A percentile compares a stretch with the other conserved stretches of the same genome.
Conservation (phyloP, 1,140 invertebrate genomes). For the Drosophila pseudoobscura region DNA sequence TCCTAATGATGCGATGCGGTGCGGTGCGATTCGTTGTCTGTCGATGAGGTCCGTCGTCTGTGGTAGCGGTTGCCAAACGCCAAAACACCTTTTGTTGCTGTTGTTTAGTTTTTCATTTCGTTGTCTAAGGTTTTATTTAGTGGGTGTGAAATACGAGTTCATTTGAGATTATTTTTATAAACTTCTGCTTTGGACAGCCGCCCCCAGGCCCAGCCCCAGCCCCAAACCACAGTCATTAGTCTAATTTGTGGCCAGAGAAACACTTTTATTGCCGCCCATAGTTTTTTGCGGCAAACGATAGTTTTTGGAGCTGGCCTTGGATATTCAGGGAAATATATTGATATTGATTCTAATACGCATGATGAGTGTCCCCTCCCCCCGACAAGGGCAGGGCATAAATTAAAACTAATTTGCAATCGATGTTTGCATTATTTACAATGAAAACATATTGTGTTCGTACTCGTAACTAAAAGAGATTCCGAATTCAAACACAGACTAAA, state of each 20-base stretch:
- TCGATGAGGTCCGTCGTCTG: slow-evolving; percentile 19
- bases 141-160: slow-evolving; percentile 70
- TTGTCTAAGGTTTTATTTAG: slow-evolving; percentile 56
- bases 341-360: slow-evolving; percentile 10
- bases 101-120: slow-evolving; percentile 34
- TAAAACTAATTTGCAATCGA: slow-evolving; percentile 63
- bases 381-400: slow-evolving; percentile 47
- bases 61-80: slow-evolving; percentile 59
- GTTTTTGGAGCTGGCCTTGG: slow-evolving; percentile 25
- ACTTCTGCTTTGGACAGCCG: slow-evolving; percentile 50
- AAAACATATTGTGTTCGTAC: slow-evolving; percentile 36
- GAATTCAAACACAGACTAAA: slow-evolving; percentile 61
- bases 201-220: slow-evolving; percentile 30
- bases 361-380: not conserved
- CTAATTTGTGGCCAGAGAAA: slow-evolving; percentile 55
- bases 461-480: slow-evolving; percentile 57
- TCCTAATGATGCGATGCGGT: slow-evolving; percentile 37
- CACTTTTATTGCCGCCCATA: slow-evolving; percentile 1
- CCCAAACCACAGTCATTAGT: slow-evolving; percentile 54
- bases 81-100: slow-evolving; percentile 2
- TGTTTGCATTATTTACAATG: slow-evolving; percentile 69
- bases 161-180: slow-evolving; percentile 73
- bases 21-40: slow-evolving; percentile 7
- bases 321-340: slow-evolving; percentile 4
- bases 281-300: not conserved